Conservation (phyloP, 2,113 vertebrate species). For the Willisornis vidua region DNA sequence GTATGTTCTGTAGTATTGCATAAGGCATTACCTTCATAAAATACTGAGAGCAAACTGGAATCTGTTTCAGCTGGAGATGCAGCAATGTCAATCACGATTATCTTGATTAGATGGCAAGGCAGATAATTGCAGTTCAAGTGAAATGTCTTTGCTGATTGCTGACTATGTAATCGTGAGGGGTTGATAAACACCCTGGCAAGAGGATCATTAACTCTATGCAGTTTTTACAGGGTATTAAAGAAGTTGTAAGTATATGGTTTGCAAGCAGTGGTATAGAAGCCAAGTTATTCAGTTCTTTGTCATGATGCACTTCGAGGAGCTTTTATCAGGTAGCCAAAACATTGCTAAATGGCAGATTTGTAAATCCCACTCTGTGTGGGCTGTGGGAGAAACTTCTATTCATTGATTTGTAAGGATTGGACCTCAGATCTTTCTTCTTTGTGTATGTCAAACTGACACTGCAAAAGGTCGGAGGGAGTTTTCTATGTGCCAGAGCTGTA, state of each 20-base stretch:
- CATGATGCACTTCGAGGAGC: not conserved
- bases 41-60: not conserved
- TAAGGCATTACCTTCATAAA: not conserved
- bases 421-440: not conserved
- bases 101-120: constrained; percentile 35
- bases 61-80: not conserved
- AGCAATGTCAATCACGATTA: constrained; percentile 1
- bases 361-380: not conserved
- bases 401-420: not conserved
- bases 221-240: not conserved
- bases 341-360: not conserved
- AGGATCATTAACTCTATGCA: rapidly evolving
- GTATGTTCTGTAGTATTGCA: not conserved
- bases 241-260: not conserved
- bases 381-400: not conserved
- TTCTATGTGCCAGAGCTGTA: not conserved
- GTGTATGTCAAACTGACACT: not conserved
- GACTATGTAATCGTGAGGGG: not conserved
- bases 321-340: not conserved
- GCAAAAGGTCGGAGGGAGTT: not conserved
- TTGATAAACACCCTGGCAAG: not conserved
- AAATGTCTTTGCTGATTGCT: constrained; percentile 28
- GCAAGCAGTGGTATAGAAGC: not conserved
- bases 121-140: constrained; percentile 14
- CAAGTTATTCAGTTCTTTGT: not conserved